Percentiles rank a stretch among this genome's conserved stretches.
Evolutionary conservation across 2,797 vertebrate genomes (phyloP).

Genomic region (Gymnoscopelus braueri): DNA sequence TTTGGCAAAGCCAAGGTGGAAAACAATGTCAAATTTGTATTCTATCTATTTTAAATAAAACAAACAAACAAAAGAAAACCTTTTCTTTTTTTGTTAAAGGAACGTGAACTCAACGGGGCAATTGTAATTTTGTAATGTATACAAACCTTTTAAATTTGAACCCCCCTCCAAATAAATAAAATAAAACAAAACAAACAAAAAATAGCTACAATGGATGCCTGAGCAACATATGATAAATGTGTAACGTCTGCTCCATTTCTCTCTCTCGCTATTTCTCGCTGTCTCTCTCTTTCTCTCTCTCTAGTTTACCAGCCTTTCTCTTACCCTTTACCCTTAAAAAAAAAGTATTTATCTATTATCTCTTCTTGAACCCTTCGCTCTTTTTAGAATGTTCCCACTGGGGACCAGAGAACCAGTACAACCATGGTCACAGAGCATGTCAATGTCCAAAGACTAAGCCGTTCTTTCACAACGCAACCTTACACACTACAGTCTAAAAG

Average conservation of each 20-base stretch:
- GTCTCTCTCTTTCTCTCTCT: background rate
- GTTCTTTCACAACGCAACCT: no score
- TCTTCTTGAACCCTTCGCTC: no score
- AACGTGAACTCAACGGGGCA: background rate
- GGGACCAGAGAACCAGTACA: no score
- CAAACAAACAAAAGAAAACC: no score
- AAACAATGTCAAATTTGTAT: conserved; percentile 1
- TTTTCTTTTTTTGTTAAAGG: background rate
- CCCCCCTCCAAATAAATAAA: background rate
- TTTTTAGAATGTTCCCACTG: no score
- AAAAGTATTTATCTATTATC: no score
- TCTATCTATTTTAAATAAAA: background rate
- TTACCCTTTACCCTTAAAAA: no score
- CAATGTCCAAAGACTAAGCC: no score
- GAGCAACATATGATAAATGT: conserved; percentile 1
- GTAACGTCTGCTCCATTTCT: conserved; percentile 31
- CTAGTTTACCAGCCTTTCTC: no score
- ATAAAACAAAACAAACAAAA: background rate
- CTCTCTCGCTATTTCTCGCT: background rate
- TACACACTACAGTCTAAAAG: no score
- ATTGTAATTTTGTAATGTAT: background rate
- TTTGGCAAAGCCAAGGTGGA: background rate
- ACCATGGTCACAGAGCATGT: no score
- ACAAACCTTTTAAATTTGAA: background rate
- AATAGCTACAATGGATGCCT: no score